Evolutionary conservation across 2,113 vertebrate species (phyloP), one percentile per base, ranked within the genome.

Genomic region (Microcebus jonahi): DNA sequence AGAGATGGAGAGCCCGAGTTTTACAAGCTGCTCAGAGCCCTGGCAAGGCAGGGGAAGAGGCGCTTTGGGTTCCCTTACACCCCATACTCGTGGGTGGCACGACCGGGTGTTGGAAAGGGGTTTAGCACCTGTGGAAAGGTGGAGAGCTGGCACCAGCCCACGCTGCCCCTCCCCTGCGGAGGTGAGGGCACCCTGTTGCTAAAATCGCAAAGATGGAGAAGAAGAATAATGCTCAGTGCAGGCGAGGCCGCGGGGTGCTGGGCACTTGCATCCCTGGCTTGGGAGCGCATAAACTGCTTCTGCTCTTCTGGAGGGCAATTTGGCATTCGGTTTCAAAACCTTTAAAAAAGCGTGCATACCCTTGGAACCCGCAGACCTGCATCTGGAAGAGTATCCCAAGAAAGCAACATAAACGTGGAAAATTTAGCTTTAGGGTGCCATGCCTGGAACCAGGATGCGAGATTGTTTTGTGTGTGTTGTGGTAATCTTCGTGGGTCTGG

Each of bases 321-420:
- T 97, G 96, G 96, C 97, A 61, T 23, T 50, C 53, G 5, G 11
- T 53, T 82, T 76, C 36, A 34, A 94, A 88, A 48, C 88, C 90
- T 50, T 91, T 67, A 95, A 87, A 79, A 79, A 84, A 73, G 3
- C 0, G 1, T 36, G 13, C 13, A 2, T 65, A 21, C 21, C 59
- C 39, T 42, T 23, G 76, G 77, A 79, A 88, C 91, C 89, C 14
- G 18, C 79, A 86, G 82, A 61, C 73, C 23, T 12, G 75, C 86
- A 91, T 93, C 91, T 94, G 96, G 89, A 95, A 95, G 93, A 63
- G 45, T 2, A 77, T 77, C 91, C 94, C 57, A 17, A 89, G 55
- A 73, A 91, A 75, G 39, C 25, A 2, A 21, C n/a, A 53, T n/a
- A 59, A 88, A 48, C 1, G 20, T 14, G 29, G 53, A 34, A 45